Conservation (phyloP, 2,888 invertebrate genomes). For the Pegoplata infirma region DNA sequence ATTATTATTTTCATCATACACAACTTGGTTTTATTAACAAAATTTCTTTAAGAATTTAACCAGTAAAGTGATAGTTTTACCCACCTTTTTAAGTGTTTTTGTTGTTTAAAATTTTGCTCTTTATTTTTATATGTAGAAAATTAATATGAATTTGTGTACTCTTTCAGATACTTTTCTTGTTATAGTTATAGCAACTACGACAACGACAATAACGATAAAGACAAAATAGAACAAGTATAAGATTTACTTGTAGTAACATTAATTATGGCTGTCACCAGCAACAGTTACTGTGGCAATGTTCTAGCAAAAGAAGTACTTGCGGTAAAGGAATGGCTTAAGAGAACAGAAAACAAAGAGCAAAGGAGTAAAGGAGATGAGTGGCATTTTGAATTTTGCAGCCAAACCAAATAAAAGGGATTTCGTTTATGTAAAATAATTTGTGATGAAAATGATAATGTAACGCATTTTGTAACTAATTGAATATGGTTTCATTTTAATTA, state of each 20-base stretch:
- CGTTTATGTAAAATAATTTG: conserved; percentile 1
- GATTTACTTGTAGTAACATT: conserved; percentile 33
- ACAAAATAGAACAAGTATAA: background rate
- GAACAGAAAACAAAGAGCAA: background rate
- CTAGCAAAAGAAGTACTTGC: conserved; percentile 12
- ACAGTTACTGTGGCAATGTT: conserved; percentile 41
- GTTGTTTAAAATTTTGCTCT: too few relatives aligned
- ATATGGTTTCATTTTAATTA: conserved; percentile 13
- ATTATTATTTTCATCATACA: too few relatives aligned
- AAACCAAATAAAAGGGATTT: conserved; percentile 6
- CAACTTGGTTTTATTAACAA: too few relatives aligned
- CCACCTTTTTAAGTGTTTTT: conserved; percentile 6
- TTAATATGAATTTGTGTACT: too few relatives aligned
- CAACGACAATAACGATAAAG: background rate
- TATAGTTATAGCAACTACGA: conserved; percentile 5
- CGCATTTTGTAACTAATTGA: conserved; percentile 26
- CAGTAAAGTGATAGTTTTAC: conserved; percentile 9
- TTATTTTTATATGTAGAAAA: too few relatives aligned
- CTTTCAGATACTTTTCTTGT: conserved; percentile 9
- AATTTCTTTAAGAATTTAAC: background rate
- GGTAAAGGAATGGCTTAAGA: background rate
- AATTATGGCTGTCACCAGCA: conserved; percentile 44
- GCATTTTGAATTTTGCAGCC: background rate
- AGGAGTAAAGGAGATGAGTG: conserved; percentile 3
- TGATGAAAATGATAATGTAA: conserved; percentile 15